Base-by-base conservation (phyloP, 2,113 vertebrate genomes). In the Pedionomus torquatus region DNA sequence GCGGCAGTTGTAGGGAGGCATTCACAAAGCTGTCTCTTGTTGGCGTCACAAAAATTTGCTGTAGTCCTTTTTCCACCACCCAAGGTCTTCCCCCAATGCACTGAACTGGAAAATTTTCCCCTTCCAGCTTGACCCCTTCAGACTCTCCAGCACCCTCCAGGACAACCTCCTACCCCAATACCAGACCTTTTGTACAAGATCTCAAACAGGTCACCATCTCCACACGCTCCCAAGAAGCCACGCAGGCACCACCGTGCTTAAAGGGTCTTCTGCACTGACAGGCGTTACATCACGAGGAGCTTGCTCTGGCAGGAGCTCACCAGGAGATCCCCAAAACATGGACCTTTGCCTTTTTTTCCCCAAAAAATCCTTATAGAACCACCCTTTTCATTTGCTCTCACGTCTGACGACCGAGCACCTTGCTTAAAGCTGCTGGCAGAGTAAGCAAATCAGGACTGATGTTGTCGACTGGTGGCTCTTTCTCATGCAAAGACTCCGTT, bases 161-260 rank as follows among this genome's bases (percentile, higher is more conserved):
- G 21, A 51, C 37, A 60, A 6, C 1, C 0, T 8, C 13, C 7
- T 17, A 1, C 15, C 20, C 54, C 1, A 1, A 4, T 20, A 23
- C 14, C 28, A 43, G 24, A 12, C 30, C 48, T 43, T 54, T 49
- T 5, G 37, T 52, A 26, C 25, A 44, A 39, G 15, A 57, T 25
- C n/a, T n/a, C 37, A 30, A 7, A 13, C 15, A 5, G 4, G 13
- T 13, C 39, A 8, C 11, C 33, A 1, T 26, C 24, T 54, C 25
- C 58, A 49, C 3, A 0, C 30, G 57, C n/a, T 76, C 43, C 48
- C 25, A 48, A n/a, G 55, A 72, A 69, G 25, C 31, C 30, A 11
- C 18, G 3, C 0, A 3, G 63, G 17, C 48, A 48, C 9, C 24
- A 24, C 24, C 4, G 1, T 26, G 30, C 57, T 55, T n/a, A 31